Percentiles rank a stretch among this genome's conserved stretches.
Conservation (phyloP, 23 tunicate species). For the Phallusia fumigata region DNA sequence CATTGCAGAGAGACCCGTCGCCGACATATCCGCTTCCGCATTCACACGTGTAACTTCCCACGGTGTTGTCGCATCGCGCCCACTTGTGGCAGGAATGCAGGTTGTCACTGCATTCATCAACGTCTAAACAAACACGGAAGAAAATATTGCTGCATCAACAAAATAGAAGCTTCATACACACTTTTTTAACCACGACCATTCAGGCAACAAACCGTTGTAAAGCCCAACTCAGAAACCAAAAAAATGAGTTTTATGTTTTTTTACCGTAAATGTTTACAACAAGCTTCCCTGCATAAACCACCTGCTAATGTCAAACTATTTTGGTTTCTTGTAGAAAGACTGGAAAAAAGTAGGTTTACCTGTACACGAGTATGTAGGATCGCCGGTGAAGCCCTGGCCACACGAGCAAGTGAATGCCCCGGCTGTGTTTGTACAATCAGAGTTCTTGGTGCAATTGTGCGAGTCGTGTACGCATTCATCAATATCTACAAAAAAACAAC, state of each 20-base stretch:
- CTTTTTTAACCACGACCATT: no score
- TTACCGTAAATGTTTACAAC: no score
- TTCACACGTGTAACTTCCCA: constrained; percentile 38
- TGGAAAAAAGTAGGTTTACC: no score
- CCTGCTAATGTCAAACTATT: no score
- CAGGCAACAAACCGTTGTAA: no score
- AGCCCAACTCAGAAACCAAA: no score
- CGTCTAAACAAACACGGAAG: constrained; percentile 21
- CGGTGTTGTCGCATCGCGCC: constrained; percentile 31
- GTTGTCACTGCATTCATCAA: constrained; percentile 42
- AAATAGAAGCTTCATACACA: not conserved
- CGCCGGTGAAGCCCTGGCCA: constrained; percentile 28
- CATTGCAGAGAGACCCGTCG: constrained; percentile 4
- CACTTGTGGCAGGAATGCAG: constrained; percentile 23
- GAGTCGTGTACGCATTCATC: constrained; percentile 26
- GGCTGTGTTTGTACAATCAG: constrained; percentile 26
- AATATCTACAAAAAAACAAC: constrained; percentile 16
- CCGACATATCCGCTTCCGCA: constrained; percentile 42
- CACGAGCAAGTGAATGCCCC: constrained; percentile 38
- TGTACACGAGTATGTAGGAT: constrained; percentile 6
- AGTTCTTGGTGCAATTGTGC: constrained; percentile 18
- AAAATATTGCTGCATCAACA: not conserved
- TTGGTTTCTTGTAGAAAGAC: no score
- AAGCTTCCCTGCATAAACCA: no score
- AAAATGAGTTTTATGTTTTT: not conserved